Conservation (phyloP, 1,140 invertebrate genomes). For the Leptinotarsa lineolata region DNA sequence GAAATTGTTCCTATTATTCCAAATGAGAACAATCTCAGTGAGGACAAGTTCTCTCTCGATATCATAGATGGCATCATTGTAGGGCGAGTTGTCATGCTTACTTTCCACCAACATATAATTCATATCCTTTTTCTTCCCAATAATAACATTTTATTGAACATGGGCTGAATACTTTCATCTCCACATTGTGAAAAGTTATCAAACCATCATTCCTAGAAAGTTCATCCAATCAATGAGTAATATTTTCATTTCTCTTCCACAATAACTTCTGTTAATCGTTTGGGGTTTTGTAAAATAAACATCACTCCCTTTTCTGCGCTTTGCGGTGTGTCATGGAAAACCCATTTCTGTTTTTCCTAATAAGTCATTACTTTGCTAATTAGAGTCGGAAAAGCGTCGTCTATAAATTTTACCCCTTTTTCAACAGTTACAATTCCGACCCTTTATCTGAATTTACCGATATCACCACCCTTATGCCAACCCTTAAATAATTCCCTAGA, state of each 20-base stretch:
- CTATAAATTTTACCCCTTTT: slow-evolving; percentile 45
- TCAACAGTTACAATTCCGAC: slow-evolving; percentile 42
- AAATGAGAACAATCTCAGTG: too few species aligned
- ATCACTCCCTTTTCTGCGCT: background rate
- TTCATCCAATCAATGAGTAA: background rate
- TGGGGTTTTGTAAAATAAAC: slow-evolving; percentile 5
- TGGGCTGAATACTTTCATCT: too few species aligned
- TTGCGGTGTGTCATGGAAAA: slow-evolving; percentile 26
- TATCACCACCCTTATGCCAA: slow-evolving; percentile 41
- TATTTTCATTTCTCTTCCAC: slow-evolving; percentile 15
- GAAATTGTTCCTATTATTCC: too few species aligned
- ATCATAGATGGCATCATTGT: too few species aligned
- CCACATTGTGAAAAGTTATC: too few species aligned
- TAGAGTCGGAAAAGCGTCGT: slow-evolving; percentile 35
- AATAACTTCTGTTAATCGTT: background rate
- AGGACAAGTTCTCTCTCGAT: too few species aligned
- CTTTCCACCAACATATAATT: too few species aligned
- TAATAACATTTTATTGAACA: too few species aligned
- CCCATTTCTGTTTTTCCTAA: slow-evolving; percentile 32
- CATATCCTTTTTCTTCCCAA: too few species aligned
- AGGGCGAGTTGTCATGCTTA: too few species aligned
- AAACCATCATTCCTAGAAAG: too few species aligned
- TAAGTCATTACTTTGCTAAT: slow-evolving; percentile 40
- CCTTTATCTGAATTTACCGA: slow-evolving; percentile 46
- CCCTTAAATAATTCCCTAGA: slow-evolving; percentile 44